Conservation (phyloP, 2,888 invertebrate species). For the Stenolophus ochropezus region DNA sequence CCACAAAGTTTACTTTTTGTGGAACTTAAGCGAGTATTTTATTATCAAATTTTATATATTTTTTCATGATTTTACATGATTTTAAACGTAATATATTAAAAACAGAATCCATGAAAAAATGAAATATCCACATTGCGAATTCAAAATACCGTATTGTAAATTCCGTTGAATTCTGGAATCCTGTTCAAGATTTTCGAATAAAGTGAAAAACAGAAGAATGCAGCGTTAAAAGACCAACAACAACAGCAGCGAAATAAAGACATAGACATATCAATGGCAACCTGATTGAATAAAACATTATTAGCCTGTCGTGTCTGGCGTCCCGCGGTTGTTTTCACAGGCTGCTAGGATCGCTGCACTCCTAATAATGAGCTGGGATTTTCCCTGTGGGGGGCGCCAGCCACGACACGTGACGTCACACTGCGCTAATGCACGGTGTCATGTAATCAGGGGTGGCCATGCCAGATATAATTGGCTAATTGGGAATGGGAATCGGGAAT, state of each 20-base stretch:
- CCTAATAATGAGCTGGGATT: conserved; percentile 32
- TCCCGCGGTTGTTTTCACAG: conserved; percentile 31
- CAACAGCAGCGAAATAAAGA: neutral
- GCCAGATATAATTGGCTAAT: conserved; percentile 4
- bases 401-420: conserved; percentile 33
- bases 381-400: conserved; percentile 27
- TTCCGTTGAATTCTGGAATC: too few relatives aligned
- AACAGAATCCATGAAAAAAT: too few relatives aligned
- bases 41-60: too few relatives aligned
- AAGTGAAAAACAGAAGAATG: too few relatives aligned
- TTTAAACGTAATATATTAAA: too few relatives aligned
- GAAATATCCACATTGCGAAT: too few relatives aligned
- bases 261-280: conserved; percentile 17
- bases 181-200: too few relatives aligned
- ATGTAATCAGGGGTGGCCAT: conserved; percentile 33
- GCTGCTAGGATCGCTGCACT: conserved; percentile 31
- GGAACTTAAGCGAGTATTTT: too few relatives aligned
- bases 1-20: too few relatives aligned
- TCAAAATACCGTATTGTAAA: too few relatives aligned
- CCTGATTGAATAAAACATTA: conserved; percentile 32
- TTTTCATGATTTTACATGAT: too few relatives aligned
- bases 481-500: neutral
- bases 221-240: too few relatives aligned
- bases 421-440: conserved; percentile 26
- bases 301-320: conserved; percentile 22